Conservation (phyloP, 2,888 invertebrate genomes). For the Marasmarcha lunaedactyla region DNA sequence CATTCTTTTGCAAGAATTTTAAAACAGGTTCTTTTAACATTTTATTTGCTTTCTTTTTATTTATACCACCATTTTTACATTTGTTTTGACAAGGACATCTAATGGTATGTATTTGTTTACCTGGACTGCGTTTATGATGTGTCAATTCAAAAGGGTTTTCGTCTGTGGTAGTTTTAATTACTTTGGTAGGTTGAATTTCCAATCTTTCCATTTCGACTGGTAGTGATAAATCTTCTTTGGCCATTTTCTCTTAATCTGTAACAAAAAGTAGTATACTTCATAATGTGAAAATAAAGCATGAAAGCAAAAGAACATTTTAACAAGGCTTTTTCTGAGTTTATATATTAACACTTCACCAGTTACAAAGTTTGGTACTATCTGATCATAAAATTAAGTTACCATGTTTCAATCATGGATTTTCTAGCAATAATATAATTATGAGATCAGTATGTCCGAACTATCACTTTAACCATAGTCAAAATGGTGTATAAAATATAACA, state of each 20-base stretch:
- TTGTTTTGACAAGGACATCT: conserved; percentile 43
- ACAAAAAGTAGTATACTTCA: neutral
- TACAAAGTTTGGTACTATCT: too few species aligned
- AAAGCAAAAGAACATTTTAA: neutral
- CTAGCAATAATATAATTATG: too few species aligned
- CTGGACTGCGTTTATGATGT: conserved; percentile 21
- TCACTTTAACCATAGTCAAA: too few species aligned
- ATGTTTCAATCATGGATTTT: too few species aligned
- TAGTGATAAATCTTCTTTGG: conserved; percentile 57
- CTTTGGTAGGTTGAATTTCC: conserved; percentile 63
- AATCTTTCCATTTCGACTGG: conserved; percentile 66
- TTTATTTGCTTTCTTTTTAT: conserved; percentile 52
- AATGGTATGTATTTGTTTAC: conserved; percentile 19
- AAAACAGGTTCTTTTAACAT: conserved; percentile 69
- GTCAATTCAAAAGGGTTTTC: conserved; percentile 40
- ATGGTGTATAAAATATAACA: too few species aligned
- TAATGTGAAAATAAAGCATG: neutral
- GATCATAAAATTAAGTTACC: too few species aligned
- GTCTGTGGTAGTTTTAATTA: conserved; percentile 26
- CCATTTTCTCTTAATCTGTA: conserved; percentile 25
- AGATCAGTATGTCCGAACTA: too few species aligned
- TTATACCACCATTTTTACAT: conserved; percentile 28
- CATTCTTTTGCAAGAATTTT: conserved; percentile 46
- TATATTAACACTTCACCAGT: too few species aligned
- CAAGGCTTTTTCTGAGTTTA: too few species aligned